These are phyloP conservation scores for Ligdia adustata DNA, from an alignment of 2,888 invertebrate genomes.

Conservation along the genomic window DNA sequence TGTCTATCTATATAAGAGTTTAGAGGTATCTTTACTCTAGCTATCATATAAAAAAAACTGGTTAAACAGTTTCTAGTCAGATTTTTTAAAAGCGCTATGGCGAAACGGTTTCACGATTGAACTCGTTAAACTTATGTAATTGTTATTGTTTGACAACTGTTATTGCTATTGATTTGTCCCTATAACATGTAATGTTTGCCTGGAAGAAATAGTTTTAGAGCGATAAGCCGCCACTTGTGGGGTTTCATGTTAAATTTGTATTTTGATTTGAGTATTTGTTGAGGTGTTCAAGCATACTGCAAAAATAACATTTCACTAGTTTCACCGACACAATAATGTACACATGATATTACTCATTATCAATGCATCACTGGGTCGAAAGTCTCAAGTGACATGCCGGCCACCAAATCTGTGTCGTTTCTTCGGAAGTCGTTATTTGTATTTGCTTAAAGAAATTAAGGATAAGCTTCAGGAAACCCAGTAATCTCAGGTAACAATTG, in stretches of 20 bases:
- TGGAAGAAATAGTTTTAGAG: no score
- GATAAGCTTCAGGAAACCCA: conserved; percentile 20
- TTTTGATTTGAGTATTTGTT: no score
- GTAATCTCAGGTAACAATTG: not conserved
- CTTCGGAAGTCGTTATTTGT: conserved; percentile 26
- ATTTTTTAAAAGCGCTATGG: conserved; percentile 10
- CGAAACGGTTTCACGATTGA: conserved; percentile 18
- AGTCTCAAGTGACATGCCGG: not conserved
- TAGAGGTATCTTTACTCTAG: not conserved
- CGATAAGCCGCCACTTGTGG: no score
- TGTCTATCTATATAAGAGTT: no score
- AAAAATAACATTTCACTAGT: no score
- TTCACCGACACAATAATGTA: no score
- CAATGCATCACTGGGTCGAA: not conserved
- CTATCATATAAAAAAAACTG: conserved; percentile 14
- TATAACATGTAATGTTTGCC: no score
- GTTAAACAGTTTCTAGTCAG: conserved; percentile 21
- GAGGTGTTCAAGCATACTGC: no score
- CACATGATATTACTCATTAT: not conserved
- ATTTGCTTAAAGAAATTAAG: conserved; percentile 28
- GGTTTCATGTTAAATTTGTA: no score
- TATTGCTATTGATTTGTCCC: no score
- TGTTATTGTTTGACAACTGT: conserved; percentile 4
- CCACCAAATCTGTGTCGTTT: conserved; percentile 27
- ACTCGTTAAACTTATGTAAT: conserved; percentile 1